Evolutionary conservation across 2,888 invertebrate genomes (phyloP).

Genomic region (Lingula anatina): DNA sequence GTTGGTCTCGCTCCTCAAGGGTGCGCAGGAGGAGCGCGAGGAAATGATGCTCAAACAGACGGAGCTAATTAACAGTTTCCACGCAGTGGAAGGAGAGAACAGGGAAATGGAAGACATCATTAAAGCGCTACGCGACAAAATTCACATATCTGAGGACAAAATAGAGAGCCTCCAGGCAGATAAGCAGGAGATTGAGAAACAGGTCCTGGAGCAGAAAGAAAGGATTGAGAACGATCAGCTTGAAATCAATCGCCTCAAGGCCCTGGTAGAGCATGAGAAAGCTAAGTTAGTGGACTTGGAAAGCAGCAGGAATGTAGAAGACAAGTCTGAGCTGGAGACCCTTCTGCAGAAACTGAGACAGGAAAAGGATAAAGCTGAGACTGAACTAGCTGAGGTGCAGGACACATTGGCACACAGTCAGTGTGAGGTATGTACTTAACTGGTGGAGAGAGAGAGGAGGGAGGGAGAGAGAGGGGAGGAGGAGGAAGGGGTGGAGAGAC

Average conservation of each 20-base stretch:
- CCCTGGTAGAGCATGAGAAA: constrained; percentile 76
- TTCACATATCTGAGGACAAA: constrained; percentile 65
- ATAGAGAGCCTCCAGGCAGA: constrained; percentile 69
- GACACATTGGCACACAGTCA: constrained; percentile 64
- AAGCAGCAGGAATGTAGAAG: constrained; percentile 59
- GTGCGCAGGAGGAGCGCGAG: constrained; percentile 46
- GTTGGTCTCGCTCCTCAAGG: constrained; percentile 74
- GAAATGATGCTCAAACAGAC: constrained; percentile 63
- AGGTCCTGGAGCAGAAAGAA: constrained; percentile 61
- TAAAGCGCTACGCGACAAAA: constrained; percentile 64
- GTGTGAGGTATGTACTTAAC: no score
- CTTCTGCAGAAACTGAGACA: constrained; percentile 58
- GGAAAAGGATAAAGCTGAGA: constrained; percentile 67
- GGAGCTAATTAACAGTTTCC: constrained; percentile 69
- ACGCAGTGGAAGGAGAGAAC: constrained; percentile 41
- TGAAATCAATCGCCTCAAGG: constrained; percentile 72
- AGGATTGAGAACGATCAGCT: constrained; percentile 71
- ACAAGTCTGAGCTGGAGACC: constrained; percentile 69
- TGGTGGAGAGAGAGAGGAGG: no score
- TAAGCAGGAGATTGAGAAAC: constrained; percentile 68
- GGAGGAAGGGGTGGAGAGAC: no score
- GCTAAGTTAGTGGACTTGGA: constrained; percentile 71
- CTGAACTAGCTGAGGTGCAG: constrained; percentile 40
- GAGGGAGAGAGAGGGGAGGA: no score
- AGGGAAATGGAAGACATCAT: constrained; percentile 32